A percentile compares a stretch with the other conserved stretches of the same genome.
Evolutionary conservation across 2,113 vertebrate species (phyloP).

Genomic region (Peromyscus californicus): DNA sequence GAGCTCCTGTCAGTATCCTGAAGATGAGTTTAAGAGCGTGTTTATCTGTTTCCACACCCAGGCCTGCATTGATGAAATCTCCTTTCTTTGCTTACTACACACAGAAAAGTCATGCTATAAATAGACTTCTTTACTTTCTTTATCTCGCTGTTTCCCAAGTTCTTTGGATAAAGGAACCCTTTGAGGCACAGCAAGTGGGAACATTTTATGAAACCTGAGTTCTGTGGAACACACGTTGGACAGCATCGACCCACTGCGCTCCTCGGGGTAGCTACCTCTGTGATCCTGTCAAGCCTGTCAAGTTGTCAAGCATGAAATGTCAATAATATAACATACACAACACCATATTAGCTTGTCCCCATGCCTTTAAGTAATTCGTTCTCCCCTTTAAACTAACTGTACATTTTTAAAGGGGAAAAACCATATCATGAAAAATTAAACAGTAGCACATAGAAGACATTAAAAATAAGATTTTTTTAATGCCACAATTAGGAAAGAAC

Average conservation of each 20-base stretch:
- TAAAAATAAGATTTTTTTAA: neutral
- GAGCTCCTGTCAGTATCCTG: neutral
- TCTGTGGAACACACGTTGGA: neutral
- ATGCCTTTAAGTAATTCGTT: neutral
- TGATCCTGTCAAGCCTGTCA: neutral
- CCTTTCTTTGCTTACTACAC: neutral
- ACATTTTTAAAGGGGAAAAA: conserved; percentile 40
- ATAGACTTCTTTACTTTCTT: conserved; percentile 38
- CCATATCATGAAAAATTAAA: neutral
- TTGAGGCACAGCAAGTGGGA: neutral
- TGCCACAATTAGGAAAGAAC: neutral
- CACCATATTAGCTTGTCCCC: neutral
- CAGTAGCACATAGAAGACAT: neutral
- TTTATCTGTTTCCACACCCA: neutral
- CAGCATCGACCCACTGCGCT: neutral
- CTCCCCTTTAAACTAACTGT: conserved; percentile 38
- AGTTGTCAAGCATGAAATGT: neutral
- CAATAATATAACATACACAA: neutral
- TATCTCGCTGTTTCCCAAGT: neutral
- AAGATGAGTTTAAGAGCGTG: neutral
- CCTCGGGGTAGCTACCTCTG: neutral
- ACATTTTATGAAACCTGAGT: neutral
- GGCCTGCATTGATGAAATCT: neutral
- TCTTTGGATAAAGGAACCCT: neutral
- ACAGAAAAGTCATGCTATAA: neutral